Evolutionary conservation across 2,113 vertebrate genomes (phyloP).

Genomic region (Polypterus bichir): DNA sequence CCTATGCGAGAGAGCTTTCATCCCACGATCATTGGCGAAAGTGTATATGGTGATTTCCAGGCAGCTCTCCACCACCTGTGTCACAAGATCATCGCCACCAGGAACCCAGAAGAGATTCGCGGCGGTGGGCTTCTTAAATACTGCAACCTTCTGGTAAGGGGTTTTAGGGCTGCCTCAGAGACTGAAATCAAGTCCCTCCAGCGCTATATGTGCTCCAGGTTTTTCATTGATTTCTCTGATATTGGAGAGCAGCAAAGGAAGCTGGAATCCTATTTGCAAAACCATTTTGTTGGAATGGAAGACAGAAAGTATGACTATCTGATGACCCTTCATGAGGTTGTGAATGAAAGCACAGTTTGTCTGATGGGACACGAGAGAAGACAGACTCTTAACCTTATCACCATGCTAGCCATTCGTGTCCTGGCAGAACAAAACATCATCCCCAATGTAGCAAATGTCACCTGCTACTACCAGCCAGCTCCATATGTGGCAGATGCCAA

Average conservation of each 20-base stretch:
- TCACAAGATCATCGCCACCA: constrained; percentile 88
- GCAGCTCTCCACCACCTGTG: constrained; percentile 88
- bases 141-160: constrained; percentile 94
- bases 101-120: constrained; percentile 93
- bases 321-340: constrained; percentile 90
- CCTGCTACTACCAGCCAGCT: constrained; percentile 96
- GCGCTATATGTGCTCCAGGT: constrained; percentile 97
- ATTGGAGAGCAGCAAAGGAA: constrained; percentile 94
- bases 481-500: constrained; percentile 94
- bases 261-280: constrained; percentile 97
- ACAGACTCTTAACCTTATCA: constrained; percentile 91
- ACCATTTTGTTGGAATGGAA: constrained; percentile 97
- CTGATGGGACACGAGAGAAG: constrained; percentile 97
- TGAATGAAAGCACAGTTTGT: constrained; percentile 97
- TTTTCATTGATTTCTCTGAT: constrained; percentile 98
- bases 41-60: constrained; percentile 86
- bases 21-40: constrained; percentile 91
- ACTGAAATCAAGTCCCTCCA: constrained; percentile 92
- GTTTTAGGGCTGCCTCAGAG: constrained; percentile 79
- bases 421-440: constrained; percentile 96
- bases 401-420: constrained; percentile 90
- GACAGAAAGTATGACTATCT: constrained; percentile 98
- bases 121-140: constrained; percentile 96
- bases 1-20: constrained; percentile 93
- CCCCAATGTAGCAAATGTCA: constrained; percentile 95